Conservation (phyloP, 2,797 vertebrate genomes). For the Macrochelys suwanniensis region DNA sequence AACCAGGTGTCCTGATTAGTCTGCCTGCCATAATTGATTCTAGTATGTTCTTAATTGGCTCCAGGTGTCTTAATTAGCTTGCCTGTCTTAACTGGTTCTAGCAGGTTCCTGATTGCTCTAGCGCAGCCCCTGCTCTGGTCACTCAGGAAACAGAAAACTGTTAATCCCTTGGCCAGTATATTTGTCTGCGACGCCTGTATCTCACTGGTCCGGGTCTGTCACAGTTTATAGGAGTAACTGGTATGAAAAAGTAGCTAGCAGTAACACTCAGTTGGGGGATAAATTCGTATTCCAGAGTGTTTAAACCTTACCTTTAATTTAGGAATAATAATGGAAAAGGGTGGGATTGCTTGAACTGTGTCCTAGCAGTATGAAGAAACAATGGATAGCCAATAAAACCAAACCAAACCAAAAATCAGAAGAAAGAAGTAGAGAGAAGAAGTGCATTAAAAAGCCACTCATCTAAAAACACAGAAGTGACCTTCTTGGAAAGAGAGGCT, state of each 20-base stretch:
- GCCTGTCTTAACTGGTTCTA: too few relatives aligned
- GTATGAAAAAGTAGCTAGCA: not conserved
- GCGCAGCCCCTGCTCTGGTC: too few relatives aligned
- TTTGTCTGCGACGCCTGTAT: too few relatives aligned
- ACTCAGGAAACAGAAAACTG: too few relatives aligned
- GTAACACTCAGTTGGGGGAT: not conserved
- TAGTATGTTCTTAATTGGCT: too few relatives aligned
- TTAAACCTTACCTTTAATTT: slow-evolving; percentile 82
- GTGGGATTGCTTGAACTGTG: slow-evolving; percentile 86
- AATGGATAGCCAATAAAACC: slow-evolving; percentile 56
- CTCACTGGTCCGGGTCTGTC: too few relatives aligned
- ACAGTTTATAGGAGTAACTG: not conserved
- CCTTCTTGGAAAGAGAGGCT: too few relatives aligned
- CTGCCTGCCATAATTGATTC: too few relatives aligned
- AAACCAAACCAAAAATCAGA: slow-evolving; percentile 59
- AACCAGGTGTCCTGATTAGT: too few relatives aligned
- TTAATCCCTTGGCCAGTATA: too few relatives aligned
- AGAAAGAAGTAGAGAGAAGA: slow-evolving; percentile 33
- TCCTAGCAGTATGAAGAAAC: slow-evolving; percentile 79
- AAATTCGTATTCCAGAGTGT: slow-evolving; percentile 18
- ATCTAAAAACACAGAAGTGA: not conserved
- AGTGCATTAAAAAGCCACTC: slow-evolving; percentile 15
- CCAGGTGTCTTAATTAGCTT: too few relatives aligned
- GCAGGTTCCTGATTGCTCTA: too few relatives aligned
- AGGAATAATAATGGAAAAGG: slow-evolving; percentile 90